Conservation (phyloP, 1,140 invertebrate genomes). For the Diachasma alloeum region DNA sequence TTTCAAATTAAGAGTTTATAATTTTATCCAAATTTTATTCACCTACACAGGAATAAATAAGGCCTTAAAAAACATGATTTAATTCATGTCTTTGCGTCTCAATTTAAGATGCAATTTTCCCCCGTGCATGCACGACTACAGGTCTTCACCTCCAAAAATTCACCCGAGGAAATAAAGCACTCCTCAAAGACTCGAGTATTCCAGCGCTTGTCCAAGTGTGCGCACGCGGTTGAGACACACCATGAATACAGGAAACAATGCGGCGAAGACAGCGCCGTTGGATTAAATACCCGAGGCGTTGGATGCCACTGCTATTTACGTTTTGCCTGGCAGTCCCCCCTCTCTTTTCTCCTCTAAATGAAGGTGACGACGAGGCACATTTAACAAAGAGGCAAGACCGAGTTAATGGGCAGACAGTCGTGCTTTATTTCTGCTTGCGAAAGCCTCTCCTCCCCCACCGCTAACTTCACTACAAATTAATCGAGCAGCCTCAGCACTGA, state of each 20-base stretch:
- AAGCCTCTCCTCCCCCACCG: not conserved
- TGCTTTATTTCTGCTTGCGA: no score
- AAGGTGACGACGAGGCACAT: not conserved
- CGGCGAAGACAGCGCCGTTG: slow-evolving; percentile 11
- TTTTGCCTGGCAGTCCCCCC: not conserved
- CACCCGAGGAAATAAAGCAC: not conserved
- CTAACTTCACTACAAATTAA: not conserved
- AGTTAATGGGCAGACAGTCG: no score
- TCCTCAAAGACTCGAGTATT: slow-evolving; percentile 15
- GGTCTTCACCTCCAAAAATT: no score
- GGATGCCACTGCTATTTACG: not conserved
- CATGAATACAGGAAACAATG: slow-evolving; percentile 31
- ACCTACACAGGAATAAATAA: no score
- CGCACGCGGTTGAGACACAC: not conserved
- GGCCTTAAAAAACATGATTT: no score
- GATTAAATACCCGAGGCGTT: slow-evolving; percentile 39
- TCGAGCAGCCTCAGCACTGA: not conserved
- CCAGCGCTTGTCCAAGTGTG: not conserved
- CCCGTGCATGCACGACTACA: no score
- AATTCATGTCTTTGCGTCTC: no score
- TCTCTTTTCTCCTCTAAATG: not conserved
- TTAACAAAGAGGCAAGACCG: not conserved
- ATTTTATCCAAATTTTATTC: no score
- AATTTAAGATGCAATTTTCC: no score
- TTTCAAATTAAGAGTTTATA: no score